Conservation (phyloP, 2,888 invertebrate species). For the Metellina segmentata region DNA sequence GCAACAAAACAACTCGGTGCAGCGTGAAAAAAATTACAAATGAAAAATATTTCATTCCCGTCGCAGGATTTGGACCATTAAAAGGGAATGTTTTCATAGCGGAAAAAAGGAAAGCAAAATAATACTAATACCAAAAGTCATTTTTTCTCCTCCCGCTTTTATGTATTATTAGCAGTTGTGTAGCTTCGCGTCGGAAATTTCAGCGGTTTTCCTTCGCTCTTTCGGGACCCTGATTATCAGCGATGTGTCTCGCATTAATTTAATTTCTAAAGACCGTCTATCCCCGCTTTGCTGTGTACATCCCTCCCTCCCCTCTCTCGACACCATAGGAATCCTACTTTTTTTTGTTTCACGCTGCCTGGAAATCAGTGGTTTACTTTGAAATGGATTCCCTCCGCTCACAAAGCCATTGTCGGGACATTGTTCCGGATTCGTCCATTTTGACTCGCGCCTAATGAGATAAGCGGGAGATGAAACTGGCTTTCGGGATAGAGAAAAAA, state of each 20-base stretch:
- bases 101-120: conserved; percentile 30
- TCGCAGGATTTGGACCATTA: conserved; percentile 69
- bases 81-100: conserved; percentile 73
- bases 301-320: too few relatives aligned
- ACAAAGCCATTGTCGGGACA: conserved; percentile 46
- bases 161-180: conserved; percentile 37
- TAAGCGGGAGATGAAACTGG: conserved; percentile 33
- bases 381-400: conserved; percentile 46
- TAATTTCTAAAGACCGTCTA: conserved; percentile 41
- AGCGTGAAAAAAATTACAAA: conserved; percentile 48
- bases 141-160: conserved; percentile 1
- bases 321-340: background rate
- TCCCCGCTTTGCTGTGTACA: too few relatives aligned
- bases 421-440: background rate
- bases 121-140: conserved; percentile 4
- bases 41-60: conserved; percentile 66
- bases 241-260: conserved; percentile 74
- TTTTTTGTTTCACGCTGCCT: conserved; percentile 36
- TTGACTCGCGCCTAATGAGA: conserved; percentile 27
- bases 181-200: conserved; percentile 30
- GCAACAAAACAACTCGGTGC: background rate
- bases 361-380: conserved; percentile 61
- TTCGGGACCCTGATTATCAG: conserved; percentile 62
- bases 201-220: conserved; percentile 23
- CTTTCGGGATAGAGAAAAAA: conserved; percentile 30